phyloP scores from a whole-genome alignment of 2,797 vertebrate genomes.

The Sardinella longiceps region DNA sequence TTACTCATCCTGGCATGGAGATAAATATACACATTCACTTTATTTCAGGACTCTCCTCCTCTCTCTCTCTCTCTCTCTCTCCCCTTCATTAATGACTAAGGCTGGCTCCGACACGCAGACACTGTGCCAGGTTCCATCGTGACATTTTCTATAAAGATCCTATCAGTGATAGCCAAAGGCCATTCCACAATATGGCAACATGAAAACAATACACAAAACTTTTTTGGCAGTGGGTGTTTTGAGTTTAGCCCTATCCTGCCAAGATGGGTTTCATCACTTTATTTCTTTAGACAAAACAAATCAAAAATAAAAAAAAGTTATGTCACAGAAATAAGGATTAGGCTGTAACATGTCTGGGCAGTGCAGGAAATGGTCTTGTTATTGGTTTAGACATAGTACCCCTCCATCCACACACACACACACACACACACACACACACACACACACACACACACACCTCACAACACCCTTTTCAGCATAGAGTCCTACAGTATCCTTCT shows the following conservation, averaged over 20 bases:
- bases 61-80: constrained; percentile 23
- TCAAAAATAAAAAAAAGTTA: not conserved
- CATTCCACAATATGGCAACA: not conserved
- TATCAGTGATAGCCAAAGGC: not conserved
- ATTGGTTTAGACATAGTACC: not conserved
- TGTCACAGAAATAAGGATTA: not conserved
- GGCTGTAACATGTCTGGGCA: not conserved
- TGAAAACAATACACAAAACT: not conserved
- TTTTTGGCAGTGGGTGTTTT: not conserved
- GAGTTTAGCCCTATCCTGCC: not conserved
- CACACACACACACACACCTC: too few species aligned
- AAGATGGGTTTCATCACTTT: too few species aligned
- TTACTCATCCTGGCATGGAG: constrained; percentile 35
- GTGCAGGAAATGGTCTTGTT: not conserved
- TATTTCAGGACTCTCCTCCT: constrained; percentile 52
- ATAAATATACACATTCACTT: constrained; percentile 49
- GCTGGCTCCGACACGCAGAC: constrained; percentile 38
- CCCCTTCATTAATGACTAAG: constrained; percentile 36
- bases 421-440: too few species aligned
- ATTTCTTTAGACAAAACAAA: too few species aligned
- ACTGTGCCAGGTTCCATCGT: not conserved
- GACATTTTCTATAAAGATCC: constrained; percentile 18
- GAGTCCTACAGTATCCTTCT: not conserved
- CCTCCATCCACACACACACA: too few species aligned
- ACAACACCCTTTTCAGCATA: too few species aligned